Evolutionary conservation across 1,140 invertebrate species (phyloP).

Genomic region (Drosophila dunni): DNA sequence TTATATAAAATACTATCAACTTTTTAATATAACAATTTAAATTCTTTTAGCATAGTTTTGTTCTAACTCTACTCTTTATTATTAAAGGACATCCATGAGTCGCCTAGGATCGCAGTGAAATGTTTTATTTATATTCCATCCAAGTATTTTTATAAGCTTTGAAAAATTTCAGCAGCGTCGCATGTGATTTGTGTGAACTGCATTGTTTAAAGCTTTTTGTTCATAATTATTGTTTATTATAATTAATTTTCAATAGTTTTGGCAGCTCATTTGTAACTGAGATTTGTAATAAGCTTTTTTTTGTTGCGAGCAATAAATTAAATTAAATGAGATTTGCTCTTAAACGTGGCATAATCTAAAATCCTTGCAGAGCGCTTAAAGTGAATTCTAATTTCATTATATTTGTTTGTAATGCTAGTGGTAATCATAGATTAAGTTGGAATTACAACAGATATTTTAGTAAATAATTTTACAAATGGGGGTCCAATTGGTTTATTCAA

Average conservation of each 20-base stretch:
- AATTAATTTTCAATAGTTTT: slow-evolving; percentile 75
- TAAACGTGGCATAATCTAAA: slow-evolving; percentile 2
- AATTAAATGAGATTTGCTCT: slow-evolving; percentile 26
- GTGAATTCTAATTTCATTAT: slow-evolving; percentile 9
- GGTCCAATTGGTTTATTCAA: too few relatives aligned
- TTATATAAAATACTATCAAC: neutral
- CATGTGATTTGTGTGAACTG: slow-evolving; percentile 30
- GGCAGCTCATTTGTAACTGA: slow-evolving; percentile 71
- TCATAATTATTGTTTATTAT: slow-evolving; percentile 64
- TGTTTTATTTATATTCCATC: slow-evolving; percentile 10
- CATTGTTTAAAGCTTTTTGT: slow-evolving; percentile 47
- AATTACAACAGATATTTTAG: slow-evolving; percentile 7
- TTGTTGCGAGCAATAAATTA: slow-evolving; percentile 16
- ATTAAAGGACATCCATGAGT: neutral
- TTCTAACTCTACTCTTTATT: neutral
- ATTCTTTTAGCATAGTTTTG: too few relatives aligned
- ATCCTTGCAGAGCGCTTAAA: neutral
- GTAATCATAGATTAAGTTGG: neutral
- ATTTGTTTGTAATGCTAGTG: slow-evolving; percentile 16
- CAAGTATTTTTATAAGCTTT: slow-evolving; percentile 21
- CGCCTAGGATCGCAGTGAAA: neutral
- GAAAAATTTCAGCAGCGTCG: slow-evolving; percentile 4
- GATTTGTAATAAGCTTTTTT: slow-evolving; percentile 63
- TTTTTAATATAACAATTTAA: neutral
- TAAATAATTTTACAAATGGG: too few relatives aligned